These are phyloP conservation scores for Hormaphis cornu DNA, from an alignment of 1,140 invertebrate species.

Conservation along the genomic window DNA sequence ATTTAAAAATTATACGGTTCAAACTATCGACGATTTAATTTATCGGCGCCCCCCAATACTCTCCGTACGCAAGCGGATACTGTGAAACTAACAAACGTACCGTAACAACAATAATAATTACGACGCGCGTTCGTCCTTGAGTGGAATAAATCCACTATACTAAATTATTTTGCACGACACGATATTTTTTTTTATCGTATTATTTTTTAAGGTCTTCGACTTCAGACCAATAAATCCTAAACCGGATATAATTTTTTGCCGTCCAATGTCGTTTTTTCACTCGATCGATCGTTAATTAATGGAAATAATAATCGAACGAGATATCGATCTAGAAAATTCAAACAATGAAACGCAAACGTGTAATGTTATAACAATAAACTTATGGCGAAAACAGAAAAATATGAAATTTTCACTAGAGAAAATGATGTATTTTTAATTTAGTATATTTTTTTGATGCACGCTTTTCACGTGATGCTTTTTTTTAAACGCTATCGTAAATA, in stretches of 20 bases:
- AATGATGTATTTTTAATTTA: no score
- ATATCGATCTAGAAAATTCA: neutral
- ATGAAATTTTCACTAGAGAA: no score
- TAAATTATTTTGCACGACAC: slow-evolving; percentile 16
- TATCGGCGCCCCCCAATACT: neutral
- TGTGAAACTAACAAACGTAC: neutral
- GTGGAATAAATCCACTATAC: neutral
- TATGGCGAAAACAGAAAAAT: no score
- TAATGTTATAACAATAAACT: no score
- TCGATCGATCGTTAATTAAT: slow-evolving; percentile 13
- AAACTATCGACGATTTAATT: slow-evolving; percentile 8
- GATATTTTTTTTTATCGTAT: neutral
- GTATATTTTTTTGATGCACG: no score
- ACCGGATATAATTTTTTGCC: slow-evolving; percentile 20
- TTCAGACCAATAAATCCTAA: slow-evolving; percentile 29
- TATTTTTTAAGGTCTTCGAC: slow-evolving; percentile 9
- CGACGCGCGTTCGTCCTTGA: slow-evolving; percentile 8
- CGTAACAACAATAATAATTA: slow-evolving; percentile 16
- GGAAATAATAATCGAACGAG: neutral
- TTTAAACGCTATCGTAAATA: no score
- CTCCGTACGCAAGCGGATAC: neutral
- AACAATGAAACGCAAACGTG: neutral
- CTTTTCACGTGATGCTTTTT: no score
- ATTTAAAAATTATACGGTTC: neutral
- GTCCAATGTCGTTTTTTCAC: slow-evolving; percentile 11